Evolutionary conservation across 2,888 invertebrate genomes (phyloP).

Genomic region (Mongoloraphidia duomilia): DNA sequence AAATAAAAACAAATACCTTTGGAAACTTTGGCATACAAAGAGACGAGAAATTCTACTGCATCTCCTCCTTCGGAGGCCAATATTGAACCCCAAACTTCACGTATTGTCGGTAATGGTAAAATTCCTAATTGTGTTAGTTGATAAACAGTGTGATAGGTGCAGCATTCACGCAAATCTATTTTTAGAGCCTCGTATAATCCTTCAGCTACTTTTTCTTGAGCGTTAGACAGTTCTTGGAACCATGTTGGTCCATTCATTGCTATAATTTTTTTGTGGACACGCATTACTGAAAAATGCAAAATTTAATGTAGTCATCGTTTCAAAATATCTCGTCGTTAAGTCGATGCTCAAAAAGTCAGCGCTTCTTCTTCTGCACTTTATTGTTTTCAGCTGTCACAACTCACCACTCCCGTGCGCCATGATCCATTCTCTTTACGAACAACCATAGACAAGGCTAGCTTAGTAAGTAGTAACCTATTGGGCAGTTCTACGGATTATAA

Average conservation of each 20-base stretch:
- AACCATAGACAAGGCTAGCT: too few species aligned
- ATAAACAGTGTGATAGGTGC: constrained; percentile 20
- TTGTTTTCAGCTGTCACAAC: too few species aligned
- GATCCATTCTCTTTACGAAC: too few species aligned
- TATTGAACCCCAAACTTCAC: constrained; percentile 18
- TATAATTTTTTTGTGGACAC: constrained; percentile 12
- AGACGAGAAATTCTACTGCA: constrained; percentile 26
- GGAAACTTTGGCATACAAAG: constrained; percentile 18
- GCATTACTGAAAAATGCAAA: constrained; percentile 10
- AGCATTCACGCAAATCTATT: constrained; percentile 17
- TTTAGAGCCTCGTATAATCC: constrained; percentile 17
- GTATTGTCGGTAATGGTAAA: constrained; percentile 19
- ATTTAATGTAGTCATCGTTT: too few species aligned
- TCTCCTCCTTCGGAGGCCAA: constrained; percentile 21
- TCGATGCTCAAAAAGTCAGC: too few species aligned
- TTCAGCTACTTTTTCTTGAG: constrained; percentile 22
- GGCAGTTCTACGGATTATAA: too few species aligned
- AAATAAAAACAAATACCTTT: neutral
- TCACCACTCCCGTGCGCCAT: too few species aligned
- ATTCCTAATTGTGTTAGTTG: constrained; percentile 23
- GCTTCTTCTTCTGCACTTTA: too few species aligned
- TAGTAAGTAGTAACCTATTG: too few species aligned
- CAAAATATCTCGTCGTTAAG: too few species aligned
- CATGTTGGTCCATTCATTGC: constrained; percentile 23
- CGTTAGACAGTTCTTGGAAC: constrained; percentile 27